Evolutionary conservation across 1,140 invertebrate genomes (phyloP).

Genomic region (Probaryconus sp.): DNA sequence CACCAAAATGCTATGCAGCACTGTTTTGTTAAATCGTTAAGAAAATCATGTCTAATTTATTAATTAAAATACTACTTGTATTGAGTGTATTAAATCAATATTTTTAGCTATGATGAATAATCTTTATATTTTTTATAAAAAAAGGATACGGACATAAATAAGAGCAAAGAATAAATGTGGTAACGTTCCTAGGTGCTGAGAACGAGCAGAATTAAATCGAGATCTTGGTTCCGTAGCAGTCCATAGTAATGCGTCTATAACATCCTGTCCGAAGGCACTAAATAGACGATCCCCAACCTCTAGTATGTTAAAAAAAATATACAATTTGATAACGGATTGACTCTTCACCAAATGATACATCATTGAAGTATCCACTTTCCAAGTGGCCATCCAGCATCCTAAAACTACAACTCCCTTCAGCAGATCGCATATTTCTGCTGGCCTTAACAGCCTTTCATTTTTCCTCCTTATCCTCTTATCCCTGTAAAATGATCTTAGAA

Average conservation of each 20-base stretch:
- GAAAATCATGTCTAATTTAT: background rate
- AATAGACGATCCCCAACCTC: slow-evolving; percentile 98
- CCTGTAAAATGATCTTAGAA: slow-evolving; percentile 35
- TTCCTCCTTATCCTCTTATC: slow-evolving; percentile 63
- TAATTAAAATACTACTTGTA: slow-evolving; percentile 2
- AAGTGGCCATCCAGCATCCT: slow-evolving; percentile 89
- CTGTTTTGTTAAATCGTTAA: slow-evolving; percentile 76
- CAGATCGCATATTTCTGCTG: slow-evolving; percentile 97
- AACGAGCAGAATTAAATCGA: slow-evolving; percentile 79
- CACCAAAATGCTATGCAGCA: slow-evolving; percentile 94
- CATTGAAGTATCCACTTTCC: slow-evolving; percentile 97
- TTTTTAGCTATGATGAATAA: too few relatives aligned
- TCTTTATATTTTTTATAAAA: slow-evolving; percentile 6
- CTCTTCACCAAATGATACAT: slow-evolving; percentile 99
- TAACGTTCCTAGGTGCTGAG: slow-evolving; percentile 91
- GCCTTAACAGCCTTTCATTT: slow-evolving; percentile 82
- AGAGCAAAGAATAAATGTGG: slow-evolving; percentile 94
- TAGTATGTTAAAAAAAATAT: slow-evolving; percentile 99
- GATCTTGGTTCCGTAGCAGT: slow-evolving; percentile 95
- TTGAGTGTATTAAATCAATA: slow-evolving; percentile 4
- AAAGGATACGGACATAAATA: slow-evolving; percentile 97
- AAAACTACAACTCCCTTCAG: slow-evolving; percentile 95
- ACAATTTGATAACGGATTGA: slow-evolving; percentile 99
- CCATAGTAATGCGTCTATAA: slow-evolving; percentile 98
- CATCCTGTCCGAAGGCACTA: slow-evolving; percentile 98